Evolutionary conservation across 2,888 invertebrate species (phyloP).

Genomic region (Xanthostigma xanthostigma): DNA sequence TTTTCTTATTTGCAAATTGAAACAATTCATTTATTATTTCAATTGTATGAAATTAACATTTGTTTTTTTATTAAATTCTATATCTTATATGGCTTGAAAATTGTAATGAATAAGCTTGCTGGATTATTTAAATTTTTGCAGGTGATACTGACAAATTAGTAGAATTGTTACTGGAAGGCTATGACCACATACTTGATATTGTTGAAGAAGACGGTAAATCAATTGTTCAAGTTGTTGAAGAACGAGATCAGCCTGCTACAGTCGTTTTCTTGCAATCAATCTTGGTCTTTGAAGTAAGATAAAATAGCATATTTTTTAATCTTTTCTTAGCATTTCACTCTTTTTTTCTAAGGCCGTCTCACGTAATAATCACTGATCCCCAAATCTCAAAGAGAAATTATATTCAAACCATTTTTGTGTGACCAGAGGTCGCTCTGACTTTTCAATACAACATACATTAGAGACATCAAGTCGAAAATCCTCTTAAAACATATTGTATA

Average conservation of each 20-base stretch:
- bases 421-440: too few relatives aligned
- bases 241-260: constrained; percentile 51
- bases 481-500: too few relatives aligned
- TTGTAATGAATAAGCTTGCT: too few relatives aligned
- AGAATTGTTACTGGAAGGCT: constrained; percentile 63
- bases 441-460: neutral
- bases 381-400: too few relatives aligned
- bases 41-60: too few relatives aligned
- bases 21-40: too few relatives aligned
- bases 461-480: too few relatives aligned
- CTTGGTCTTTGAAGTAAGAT: constrained; percentile 55
- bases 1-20: too few relatives aligned
- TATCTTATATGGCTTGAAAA: too few relatives aligned
- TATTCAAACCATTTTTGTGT: too few relatives aligned
- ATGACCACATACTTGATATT: constrained; percentile 72
- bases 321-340: neutral
- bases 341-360: neutral
- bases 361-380: neutral
- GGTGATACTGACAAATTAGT: constrained; percentile 50
- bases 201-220: constrained; percentile 53
- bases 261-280: constrained; percentile 55
- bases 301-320: neutral
- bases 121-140: constrained; percentile 17
- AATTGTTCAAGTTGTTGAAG: constrained; percentile 53
- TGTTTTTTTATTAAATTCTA: too few relatives aligned